Base-by-base conservation (phyloP, 2,113 vertebrate species). In the Sinocyclocheilus rhinocerous region DNA sequence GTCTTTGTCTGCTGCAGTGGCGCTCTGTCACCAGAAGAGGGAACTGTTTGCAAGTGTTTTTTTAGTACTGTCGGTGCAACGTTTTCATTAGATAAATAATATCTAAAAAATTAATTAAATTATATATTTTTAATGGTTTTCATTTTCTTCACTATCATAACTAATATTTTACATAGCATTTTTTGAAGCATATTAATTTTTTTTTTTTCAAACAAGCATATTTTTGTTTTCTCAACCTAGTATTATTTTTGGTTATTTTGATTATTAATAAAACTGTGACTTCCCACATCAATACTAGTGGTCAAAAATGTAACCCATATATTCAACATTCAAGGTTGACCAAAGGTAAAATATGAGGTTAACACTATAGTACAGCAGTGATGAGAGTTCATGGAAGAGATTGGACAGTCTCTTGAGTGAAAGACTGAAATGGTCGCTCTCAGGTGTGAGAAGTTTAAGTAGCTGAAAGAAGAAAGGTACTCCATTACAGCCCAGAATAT, bases 401-500 rank as follows among this genome's bases (percentile, higher is more conserved):
- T 59, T 80, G 77, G 63, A 55, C 9, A 42, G 67, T 42, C 50
- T 84, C 81, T 39, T 73, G 82, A 84, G 65, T 52, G 26, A 36
- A 55, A 22, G 45, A 52, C 45, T 55, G 26, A 72, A 73, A 70
- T 33, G 72, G 24, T 81, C 81, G 16, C 24, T 70, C 61, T 73
- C 75, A 80, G 50, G 63, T 81, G 67, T 33, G 57, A 81, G 84
- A 88, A 57, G 45, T 85, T 89, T 89, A 85, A 85, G 80, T 76
- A 86, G 69, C 81, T 83, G 81, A 55, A 57, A 80, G 84, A 86
- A 83, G 81, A 73, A 86, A 86, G 80, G 48, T 73, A 69, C 55
- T 88, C 77, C 73, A 87, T 88, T 88, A 90, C 72, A 80, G 50
- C 33, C 63, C 10, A 36, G 85, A 84, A 88, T 88, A 90, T 90